Conservation (phyloP, 1,140 invertebrate species). For the Dendrolimus punctatus region DNA sequence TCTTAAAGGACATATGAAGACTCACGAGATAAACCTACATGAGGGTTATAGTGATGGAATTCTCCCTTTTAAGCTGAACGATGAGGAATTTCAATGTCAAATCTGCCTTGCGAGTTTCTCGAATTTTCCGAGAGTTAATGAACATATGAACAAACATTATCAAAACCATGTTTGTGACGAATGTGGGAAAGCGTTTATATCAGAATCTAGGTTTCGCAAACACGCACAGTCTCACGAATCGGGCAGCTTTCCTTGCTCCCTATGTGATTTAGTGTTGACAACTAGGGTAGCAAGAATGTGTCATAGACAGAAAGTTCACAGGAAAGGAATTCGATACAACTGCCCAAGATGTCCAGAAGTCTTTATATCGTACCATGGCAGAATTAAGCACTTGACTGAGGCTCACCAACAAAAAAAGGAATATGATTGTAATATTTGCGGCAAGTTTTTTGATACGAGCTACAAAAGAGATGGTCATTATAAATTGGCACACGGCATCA, state of each 20-base stretch:
- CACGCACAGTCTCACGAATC: constrained; percentile 73
- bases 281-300: constrained; percentile 44
- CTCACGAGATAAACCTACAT: constrained; percentile 33
- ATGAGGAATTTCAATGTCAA: constrained; percentile 40
- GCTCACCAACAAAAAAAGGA: constrained; percentile 33
- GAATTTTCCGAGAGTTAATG: constrained; percentile 47
- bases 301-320: constrained; percentile 45
- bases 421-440: constrained; percentile 35
- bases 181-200: constrained; percentile 77
- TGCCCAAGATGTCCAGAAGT: constrained; percentile 53
- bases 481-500: constrained; percentile 25
- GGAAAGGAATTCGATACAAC: constrained; percentile 49
- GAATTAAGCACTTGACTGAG: constrained; percentile 49
- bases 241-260: constrained; percentile 79
- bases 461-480: constrained; percentile 40
- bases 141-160: constrained; percentile 64
- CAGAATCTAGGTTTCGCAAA: constrained; percentile 70
- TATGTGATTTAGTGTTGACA: constrained; percentile 81
- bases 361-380: constrained; percentile 48
- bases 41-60: constrained; percentile 47
- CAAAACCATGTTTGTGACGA: constrained; percentile 75
- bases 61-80: constrained; percentile 48
- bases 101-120: constrained; percentile 33
- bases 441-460: constrained; percentile 39
- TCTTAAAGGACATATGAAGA: constrained; percentile 42